Evolutionary conservation across 2,888 invertebrate genomes (phyloP), one percentile per base, ranked within the genome.

Genomic region (Epinotia demarniana): DNA sequence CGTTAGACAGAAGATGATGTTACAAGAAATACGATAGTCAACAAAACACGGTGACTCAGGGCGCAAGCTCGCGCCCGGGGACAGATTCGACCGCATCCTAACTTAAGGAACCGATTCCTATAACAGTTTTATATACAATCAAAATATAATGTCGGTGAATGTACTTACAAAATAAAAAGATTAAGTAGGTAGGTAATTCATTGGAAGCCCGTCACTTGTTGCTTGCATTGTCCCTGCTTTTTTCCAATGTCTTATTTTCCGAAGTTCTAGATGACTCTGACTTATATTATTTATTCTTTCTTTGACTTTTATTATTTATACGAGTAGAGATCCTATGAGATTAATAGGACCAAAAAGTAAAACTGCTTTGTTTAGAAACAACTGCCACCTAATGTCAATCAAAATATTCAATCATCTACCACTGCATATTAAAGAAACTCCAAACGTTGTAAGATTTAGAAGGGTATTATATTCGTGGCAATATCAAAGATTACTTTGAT

Each of bases 1-100:
- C 43, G 57, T 27, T 43, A 46, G 55, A 27, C 11, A 39, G 43
- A 13, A 62, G 68, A 61, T 61, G 67, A 68, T 68, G 61, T 62
- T 69, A 55, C 61, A 46, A 73, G 62, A 62, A 69, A 73, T 46
- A 43, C 16, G 27, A 69, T 63, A 61, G 73, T 61, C 64, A 49
- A 73, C 68, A 63, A 73, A 73, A 69, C 57, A 69, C 43, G 62
- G 55, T 69, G 73, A 73, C 62, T 73, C 68, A 73, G 46, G n/a
- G 39, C 2, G 19, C n/a, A 61, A 39, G 39, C 53, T 43, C 49
- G 73, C 72, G n/a, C n/a, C n/a, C 27, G 49, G 23, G 19, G 49
- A 23, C 58, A 1, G 23, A 16, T 3, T 23, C 27, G 16, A 60
- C 13, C 27, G 16, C 8, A 49, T 13, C 0, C 5, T 49, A 49